Evolutionary conservation across 2,113 vertebrate genomes (phyloP).

Genomic region (Phalacrocorax carbo): DNA sequence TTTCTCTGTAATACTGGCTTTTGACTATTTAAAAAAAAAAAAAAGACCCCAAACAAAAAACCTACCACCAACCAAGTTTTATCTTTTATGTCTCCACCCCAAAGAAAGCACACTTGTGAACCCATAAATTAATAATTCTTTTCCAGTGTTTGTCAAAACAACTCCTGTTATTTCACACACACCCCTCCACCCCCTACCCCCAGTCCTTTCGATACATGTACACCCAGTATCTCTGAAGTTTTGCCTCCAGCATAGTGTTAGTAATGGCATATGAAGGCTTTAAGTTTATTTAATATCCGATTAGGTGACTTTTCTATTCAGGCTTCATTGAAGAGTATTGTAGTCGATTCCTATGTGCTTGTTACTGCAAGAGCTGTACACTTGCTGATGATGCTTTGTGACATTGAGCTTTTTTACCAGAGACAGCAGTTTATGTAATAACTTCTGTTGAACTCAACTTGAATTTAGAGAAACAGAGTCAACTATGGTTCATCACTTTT

Average conservation of each 20-base stretch:
- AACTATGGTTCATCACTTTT: not conserved
- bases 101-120: not conserved
- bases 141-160: not conserved
- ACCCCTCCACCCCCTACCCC: too few species aligned
- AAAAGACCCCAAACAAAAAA: too few species aligned
- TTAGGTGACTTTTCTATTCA: not conserved
- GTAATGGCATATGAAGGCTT: not conserved
- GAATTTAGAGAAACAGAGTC: not conserved
- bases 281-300: not conserved
- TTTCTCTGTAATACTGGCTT: not conserved
- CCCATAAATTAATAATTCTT: not conserved
- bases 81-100: not conserved
- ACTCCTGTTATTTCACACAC: too few species aligned
- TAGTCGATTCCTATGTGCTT: not conserved
- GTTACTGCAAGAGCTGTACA: not conserved
- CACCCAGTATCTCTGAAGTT: not conserved
- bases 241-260: not conserved
- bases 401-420: not conserved
- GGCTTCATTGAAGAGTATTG: not conserved
- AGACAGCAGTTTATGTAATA: not conserved
- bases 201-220: not conserved
- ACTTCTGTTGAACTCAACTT: not conserved
- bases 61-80: not conserved
- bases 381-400: not conserved
- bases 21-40: not conserved